Conservation (phyloP, 2,888 invertebrate species). For the Aproaerema taeniolella region DNA sequence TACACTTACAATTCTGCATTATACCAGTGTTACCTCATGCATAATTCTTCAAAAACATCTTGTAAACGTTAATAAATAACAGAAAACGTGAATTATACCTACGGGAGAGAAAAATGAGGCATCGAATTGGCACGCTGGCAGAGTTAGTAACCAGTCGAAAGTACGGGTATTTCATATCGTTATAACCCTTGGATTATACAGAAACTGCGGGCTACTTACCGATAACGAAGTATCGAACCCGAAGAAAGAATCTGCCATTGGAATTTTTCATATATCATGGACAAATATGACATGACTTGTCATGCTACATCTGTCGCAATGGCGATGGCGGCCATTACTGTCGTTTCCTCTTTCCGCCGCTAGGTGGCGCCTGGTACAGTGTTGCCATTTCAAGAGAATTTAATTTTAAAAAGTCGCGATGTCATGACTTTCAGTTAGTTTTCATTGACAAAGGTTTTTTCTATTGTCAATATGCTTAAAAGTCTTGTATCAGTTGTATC, state of each 20-base stretch:
- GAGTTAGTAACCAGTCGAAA: neutral
- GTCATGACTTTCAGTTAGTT: no score
- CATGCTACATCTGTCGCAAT: slow-evolving; percentile 74
- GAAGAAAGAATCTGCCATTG: slow-evolving; percentile 94
- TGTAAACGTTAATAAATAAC: slow-evolving; percentile 18
- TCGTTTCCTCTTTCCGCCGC: slow-evolving; percentile 21
- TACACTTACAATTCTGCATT: no score
- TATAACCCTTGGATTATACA: slow-evolving; percentile 24
- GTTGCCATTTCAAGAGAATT: no score
- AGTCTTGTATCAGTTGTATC: no score
- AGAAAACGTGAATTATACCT: slow-evolving; percentile 1
- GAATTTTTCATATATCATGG: slow-evolving; percentile 78
- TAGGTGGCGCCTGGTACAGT: slow-evolving; percentile 14
- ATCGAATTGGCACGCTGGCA: slow-evolving; percentile 19
- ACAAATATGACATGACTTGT: slow-evolving; percentile 82
- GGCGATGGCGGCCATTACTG: slow-evolving; percentile 63
- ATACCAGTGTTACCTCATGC: no score
- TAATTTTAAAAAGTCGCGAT: no score
- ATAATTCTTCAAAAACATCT: no score
- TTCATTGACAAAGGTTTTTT: no score
- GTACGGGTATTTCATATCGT: slow-evolving; percentile 31
- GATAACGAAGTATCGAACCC: slow-evolving; percentile 87
- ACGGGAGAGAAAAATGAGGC: slow-evolving; percentile 21
- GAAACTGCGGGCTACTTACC: slow-evolving; percentile 76
- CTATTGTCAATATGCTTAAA: no score